These are phyloP conservation scores for Aphodius sticticus DNA, from an alignment of 2,888 invertebrate species.

Conservation along the genomic window DNA sequence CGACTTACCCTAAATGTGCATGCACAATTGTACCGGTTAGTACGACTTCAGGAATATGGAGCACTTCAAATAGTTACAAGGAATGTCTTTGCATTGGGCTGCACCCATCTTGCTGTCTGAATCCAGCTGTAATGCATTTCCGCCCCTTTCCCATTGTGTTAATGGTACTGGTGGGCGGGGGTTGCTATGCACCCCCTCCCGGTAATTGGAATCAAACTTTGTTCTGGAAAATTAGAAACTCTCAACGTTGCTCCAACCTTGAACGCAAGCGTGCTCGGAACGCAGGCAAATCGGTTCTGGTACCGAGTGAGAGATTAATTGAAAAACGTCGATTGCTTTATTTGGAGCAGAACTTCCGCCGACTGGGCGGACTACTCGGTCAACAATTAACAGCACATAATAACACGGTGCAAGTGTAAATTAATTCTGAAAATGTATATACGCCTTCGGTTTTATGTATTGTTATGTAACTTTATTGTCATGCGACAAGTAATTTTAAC, in stretches of 20 bases:
- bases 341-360: background rate
- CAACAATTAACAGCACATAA: background rate
- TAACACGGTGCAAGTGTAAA: background rate
- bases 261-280: background rate
- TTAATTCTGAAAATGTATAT: background rate
- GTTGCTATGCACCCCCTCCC: background rate
- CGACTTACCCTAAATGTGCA: background rate
- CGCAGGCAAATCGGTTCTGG: background rate
- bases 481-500: too few relatives aligned
- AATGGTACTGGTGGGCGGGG: background rate
- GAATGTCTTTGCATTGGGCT: background rate
- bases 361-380: background rate
- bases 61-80: background rate
- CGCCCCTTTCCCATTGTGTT: background rate
- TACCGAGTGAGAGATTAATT: background rate
- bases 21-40: background rate
- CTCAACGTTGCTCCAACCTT: background rate
- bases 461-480: background rate
- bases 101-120: background rate
- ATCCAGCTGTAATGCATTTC: background rate
- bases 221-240: background rate
- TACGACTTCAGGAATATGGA: background rate
- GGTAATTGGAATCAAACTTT: constrained; percentile 4
- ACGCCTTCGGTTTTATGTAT: background rate
- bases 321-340: constrained; percentile 4